These are phyloP conservation scores for Dallia pectoralis DNA, from an alignment of 2,797 vertebrate genomes.

Conservation along the genomic window DNA sequence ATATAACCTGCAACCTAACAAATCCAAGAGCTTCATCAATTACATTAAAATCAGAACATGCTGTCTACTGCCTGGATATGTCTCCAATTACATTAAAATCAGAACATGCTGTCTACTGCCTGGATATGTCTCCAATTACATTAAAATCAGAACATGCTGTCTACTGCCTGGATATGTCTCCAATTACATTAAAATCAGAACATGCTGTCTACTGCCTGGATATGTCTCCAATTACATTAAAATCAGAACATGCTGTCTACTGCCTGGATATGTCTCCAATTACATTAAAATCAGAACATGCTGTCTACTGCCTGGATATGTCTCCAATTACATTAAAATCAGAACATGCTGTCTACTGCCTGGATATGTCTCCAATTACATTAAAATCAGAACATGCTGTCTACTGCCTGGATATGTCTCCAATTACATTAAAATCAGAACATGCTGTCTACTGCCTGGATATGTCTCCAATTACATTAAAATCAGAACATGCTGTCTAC, in stretches of 20 bases:
- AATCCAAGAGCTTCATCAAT: conserved; percentile 15
- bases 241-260: conserved; percentile 43
- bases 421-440: conserved; percentile 28
- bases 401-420: conserved; percentile 45
- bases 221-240: conserved; percentile 21
- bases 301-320: conserved; percentile 44
- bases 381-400: conserved; percentile 39
- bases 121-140: conserved; percentile 24
- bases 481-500: conserved; percentile 43
- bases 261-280: conserved; percentile 40
- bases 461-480: conserved; percentile 21
- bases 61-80: conserved; percentile 47
- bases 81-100: conserved; percentile 11
- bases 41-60: conserved; percentile 36
- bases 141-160: conserved; percentile 39
- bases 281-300: conserved; percentile 36
- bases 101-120: conserved; percentile 45
- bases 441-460: conserved; percentile 46
- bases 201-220: conserved; percentile 46
- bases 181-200: conserved; percentile 28
- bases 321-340: conserved; percentile 28
- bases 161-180: conserved; percentile 45
- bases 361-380: conserved; percentile 24
- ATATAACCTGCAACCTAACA: neutral
- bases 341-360: conserved; percentile 45